Evolutionary conservation across 92 coral and sea anemone species (phyloP), one percentile per base, ranked within the genome.

Genomic region (Blastomussa wellsi): DNA sequence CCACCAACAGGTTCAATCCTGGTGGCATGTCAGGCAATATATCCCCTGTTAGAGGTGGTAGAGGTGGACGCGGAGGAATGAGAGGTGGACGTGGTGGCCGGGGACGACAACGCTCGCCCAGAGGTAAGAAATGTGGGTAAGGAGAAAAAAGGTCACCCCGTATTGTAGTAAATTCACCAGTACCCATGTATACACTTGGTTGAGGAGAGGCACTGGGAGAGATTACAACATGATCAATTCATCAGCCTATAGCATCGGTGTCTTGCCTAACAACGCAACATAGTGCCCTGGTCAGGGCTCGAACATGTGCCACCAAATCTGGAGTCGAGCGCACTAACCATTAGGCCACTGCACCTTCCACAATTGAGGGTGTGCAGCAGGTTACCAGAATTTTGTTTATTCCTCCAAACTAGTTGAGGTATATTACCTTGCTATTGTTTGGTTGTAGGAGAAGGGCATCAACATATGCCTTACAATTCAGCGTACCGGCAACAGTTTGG

Each of bases 11-110:
- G 74, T 92, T 92, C 80, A 91, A 93, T 35, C 86, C 98, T 12
- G 85, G 92, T 28, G 65, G 89, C 74, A 86, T 90, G 39, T 55
- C 87, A 14, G 85, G 78, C 9, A 89, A 92, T 48, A 78, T 82
- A 15, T 83, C 92, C 35, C 93, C 91, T 80, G 75, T 84, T 28
- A 86, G 93, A 28, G 94, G 99, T 42, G 96, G 98, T 3, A 78
- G 96, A 47, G 91, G 99, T 35, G 93, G 93, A 31, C 90, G 99
- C n/a, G 94, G 99, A n/a, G 93, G 98, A 38, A 93, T 92, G 15
- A 84, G 99, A 29, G 99, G 99, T 33, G 87, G 98, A 52, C 90
- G 99, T 20, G 95, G 99, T 73, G 98, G 98, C 31, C 91, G 98
- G 38, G 92, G 98, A 36, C 91, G 97, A 39, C 92, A 82, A 66